Conservation (phyloP, 2,113 vertebrate genomes). For the Spea multiplicata region DNA sequence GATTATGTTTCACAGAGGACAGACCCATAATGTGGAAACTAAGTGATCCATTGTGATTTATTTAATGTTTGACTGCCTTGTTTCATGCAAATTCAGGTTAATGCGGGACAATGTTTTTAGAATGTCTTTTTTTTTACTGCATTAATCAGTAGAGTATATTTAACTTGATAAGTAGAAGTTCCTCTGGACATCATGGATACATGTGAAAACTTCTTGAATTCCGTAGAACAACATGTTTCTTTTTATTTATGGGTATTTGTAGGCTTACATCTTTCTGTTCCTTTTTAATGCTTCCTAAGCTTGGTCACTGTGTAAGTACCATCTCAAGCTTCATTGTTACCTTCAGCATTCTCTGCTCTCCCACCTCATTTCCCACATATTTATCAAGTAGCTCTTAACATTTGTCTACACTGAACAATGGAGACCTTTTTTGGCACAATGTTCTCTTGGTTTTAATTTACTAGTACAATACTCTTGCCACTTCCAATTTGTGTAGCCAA, state of each 20-base stretch:
- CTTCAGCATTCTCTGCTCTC: neutral
- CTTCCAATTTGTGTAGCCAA: conserved; percentile 3
- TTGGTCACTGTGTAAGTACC: conserved; percentile 98
- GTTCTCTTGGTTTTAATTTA: conserved; percentile 14
- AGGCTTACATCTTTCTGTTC: conserved; percentile 62
- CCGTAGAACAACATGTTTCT: neutral
- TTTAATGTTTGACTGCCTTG: too few relatives aligned
- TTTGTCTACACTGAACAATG: conserved; percentile 8
- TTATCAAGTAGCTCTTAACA: conserved; percentile 11
- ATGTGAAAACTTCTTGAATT: neutral
- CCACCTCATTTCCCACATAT: neutral
- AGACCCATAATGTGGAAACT: too few relatives aligned
- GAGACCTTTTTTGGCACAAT: conserved; percentile 6
- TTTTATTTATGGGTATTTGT: conserved; percentile 20
- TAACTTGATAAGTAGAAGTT: too few relatives aligned
- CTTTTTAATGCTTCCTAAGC: conserved; percentile 81
- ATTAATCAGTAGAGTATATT: too few relatives aligned
- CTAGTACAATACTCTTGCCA: neutral
- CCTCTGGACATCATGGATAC: too few relatives aligned
- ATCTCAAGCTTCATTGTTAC: conserved; percentile 53
- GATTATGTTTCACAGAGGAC: too few relatives aligned
- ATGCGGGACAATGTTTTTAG: too few relatives aligned
- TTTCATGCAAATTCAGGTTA: too few relatives aligned
- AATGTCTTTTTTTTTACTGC: too few relatives aligned
- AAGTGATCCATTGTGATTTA: too few relatives aligned